Conservation (phyloP, 2,113 vertebrate species). For the Eleginops maclovinus region DNA sequence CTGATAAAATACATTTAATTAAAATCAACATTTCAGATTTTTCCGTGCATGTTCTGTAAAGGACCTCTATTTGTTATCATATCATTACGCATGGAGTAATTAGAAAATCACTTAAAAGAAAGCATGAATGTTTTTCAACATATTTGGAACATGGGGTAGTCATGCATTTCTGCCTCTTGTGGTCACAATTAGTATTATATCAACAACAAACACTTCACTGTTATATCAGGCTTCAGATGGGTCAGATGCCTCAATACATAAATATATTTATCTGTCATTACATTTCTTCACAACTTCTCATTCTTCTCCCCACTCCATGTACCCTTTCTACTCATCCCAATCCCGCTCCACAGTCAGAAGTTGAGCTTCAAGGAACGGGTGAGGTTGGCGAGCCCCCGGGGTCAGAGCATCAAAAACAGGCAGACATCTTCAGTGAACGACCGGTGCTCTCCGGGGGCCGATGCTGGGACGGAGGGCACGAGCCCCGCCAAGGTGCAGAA, state of each 20-base stretch:
- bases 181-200: too few species aligned
- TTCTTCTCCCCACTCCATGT: not conserved
- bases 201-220: too few species aligned
- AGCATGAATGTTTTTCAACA: too few species aligned
- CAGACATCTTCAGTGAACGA: slow-evolving; percentile 91
- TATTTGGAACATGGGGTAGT: too few species aligned
- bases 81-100: too few species aligned
- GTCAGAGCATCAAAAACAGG: slow-evolving; percentile 94
- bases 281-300: slow-evolving; percentile 18
- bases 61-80: too few species aligned
- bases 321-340: not conserved
- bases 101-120: too few species aligned
- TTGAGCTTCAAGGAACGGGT: slow-evolving; percentile 96
- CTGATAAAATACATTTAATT: too few species aligned
- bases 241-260: not conserved
- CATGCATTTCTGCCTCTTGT: too few species aligned
- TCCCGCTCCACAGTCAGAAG: slow-evolving; percentile 89
- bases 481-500: slow-evolving; percentile 97
- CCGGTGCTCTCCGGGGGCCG: slow-evolving; percentile 90
- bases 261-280: slow-evolving; percentile 16
- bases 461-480: slow-evolving; percentile 87
- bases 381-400: slow-evolving; percentile 96
- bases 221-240: too few species aligned
- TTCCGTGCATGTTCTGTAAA: too few species aligned
- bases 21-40: too few species aligned